phyloP scores from a whole-genome alignment of 2,113 vertebrate genomes.

The Aptenodytes patagonicus region DNA sequence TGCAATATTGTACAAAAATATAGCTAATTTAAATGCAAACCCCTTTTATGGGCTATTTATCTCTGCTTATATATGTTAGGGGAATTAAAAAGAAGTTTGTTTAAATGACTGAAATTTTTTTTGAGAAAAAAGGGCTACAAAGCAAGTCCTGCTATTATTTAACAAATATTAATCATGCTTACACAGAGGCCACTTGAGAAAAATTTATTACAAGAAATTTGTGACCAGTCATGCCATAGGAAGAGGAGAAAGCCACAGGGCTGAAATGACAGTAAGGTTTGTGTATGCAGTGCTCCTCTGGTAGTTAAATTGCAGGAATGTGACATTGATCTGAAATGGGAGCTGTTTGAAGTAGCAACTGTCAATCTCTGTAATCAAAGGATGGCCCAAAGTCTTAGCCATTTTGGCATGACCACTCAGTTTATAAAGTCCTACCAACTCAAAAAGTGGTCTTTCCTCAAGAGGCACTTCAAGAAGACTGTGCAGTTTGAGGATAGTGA shows the following conservation, averaged over 20 bases:
- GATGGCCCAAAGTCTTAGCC: constrained; percentile 72
- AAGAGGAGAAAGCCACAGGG: constrained; percentile 58
- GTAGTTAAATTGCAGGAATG: constrained; percentile 83
- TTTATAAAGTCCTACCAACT: constrained; percentile 71
- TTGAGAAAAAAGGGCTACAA: constrained; percentile 35
- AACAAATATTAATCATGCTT: constrained; percentile 67
- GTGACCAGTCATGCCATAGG: constrained; percentile 67
- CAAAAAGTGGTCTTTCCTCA: constrained; percentile 40
- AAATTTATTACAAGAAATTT: constrained; percentile 67
- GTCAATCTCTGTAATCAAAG: constrained; percentile 76
- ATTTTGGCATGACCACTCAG: constrained; percentile 72
- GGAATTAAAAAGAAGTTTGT: constrained; percentile 65
- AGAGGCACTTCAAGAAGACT: constrained; percentile 33
- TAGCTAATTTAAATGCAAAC: constrained; percentile 65
- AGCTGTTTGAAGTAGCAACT: constrained; percentile 81
- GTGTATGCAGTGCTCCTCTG: constrained; percentile 70
- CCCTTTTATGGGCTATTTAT: constrained; percentile 59
- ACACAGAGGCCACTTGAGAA: constrained; percentile 78
- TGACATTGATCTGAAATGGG: constrained; percentile 69
- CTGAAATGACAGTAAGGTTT: constrained; percentile 75
- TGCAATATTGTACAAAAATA: constrained; percentile 52
- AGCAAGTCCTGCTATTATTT: constrained; percentile 80
- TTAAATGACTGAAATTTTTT: not conserved
- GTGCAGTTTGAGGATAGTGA: not conserved
- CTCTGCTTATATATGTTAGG: constrained; percentile 54